Percentiles rank a stretch among this genome's conserved stretches.
phyloP scores from a whole-genome alignment of 2,113 vertebrate species.

The Vanacampus margaritifer region DNA sequence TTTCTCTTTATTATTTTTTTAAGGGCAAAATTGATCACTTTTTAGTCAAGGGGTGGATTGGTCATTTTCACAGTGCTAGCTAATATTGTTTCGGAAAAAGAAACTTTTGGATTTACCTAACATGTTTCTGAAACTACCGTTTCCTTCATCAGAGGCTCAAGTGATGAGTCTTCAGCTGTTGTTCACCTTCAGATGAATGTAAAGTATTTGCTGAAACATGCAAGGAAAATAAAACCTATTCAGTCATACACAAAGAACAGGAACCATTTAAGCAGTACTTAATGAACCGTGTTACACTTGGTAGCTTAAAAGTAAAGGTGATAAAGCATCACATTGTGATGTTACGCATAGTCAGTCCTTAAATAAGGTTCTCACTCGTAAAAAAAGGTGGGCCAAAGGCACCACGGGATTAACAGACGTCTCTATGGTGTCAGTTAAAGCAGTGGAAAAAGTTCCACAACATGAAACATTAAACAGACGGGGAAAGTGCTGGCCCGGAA shows the following conservation, averaged over 20 bases:
- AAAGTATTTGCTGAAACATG: not conserved
- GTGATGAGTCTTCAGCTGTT: not conserved
- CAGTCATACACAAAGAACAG: not conserved
- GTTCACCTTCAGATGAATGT: not conserved
- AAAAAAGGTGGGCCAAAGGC: not conserved
- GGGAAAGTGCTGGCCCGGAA: not conserved
- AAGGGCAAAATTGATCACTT: too few species aligned
- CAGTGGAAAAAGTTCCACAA: conserved; percentile 1
- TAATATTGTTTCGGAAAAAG: not conserved
- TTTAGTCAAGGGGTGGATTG: too few species aligned
- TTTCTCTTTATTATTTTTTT: too few species aligned
- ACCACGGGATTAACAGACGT: too few species aligned
- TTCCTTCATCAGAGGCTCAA: not conserved
- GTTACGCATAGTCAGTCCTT: not conserved
- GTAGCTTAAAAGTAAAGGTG: not conserved
- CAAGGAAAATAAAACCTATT: not conserved
- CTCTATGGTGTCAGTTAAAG: not conserved
- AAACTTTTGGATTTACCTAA: not conserved
- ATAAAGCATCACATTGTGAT: not conserved
- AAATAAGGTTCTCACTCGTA: too few species aligned
- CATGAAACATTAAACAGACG: not conserved
- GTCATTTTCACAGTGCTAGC: too few species aligned
- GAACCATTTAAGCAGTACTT: not conserved
- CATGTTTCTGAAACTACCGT: not conserved
- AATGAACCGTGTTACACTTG: not conserved